Evolutionary conservation across 2,888 invertebrate genomes (phyloP), one percentile per base, ranked within the genome.

Genomic region (Neoaliturus tenellus): DNA sequence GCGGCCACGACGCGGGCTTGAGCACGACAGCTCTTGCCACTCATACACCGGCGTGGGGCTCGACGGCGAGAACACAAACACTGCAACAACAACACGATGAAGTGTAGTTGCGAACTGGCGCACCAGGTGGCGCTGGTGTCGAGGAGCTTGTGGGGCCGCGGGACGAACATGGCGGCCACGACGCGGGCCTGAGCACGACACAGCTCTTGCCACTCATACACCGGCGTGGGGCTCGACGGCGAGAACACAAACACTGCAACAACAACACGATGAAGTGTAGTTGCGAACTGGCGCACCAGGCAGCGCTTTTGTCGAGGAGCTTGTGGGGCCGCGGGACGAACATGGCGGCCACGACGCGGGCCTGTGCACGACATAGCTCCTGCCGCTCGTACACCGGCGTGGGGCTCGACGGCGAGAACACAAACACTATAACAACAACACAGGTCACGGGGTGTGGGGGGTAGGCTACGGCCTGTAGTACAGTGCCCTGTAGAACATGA

Each of bases 221-320:
- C 88, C 0, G 92, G 92, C 81, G 91, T 88, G 4, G 93, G 90
- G n/a, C 91, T 92, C 86, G 90, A 91, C 17, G 94, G 94, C 85
- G 92, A 91, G 89, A 95, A 95, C 73, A 95, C 91, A 88, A 92
- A 93, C 87, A 95, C 95, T 95, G 89, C 71, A 90, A 91, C 85
- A 85, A 20, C 14, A 20, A 51, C 51, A 23, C 93, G 75, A 95
- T 91, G 88, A 94, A 93, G 88, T 92, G 93, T 14, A 95, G 90
- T 84, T 93, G 93, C 0, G 94, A 93, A 83, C 92, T 91, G 85
- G 92, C 91, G 88, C 93, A 93, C 95, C 95, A 95, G 83, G 91
- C 90, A 75, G 91, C 88, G 85, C 90, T 58, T 14, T 75, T 90
- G 12, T 92, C 90, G 41, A 91, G 91, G 44, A 90, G 89, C 78